Percentiles rank a stretch among this genome's conserved stretches.
These are phyloP conservation scores for Bubo scandiacus DNA, from an alignment of 2,113 vertebrate species.

Conservation along the genomic window DNA sequence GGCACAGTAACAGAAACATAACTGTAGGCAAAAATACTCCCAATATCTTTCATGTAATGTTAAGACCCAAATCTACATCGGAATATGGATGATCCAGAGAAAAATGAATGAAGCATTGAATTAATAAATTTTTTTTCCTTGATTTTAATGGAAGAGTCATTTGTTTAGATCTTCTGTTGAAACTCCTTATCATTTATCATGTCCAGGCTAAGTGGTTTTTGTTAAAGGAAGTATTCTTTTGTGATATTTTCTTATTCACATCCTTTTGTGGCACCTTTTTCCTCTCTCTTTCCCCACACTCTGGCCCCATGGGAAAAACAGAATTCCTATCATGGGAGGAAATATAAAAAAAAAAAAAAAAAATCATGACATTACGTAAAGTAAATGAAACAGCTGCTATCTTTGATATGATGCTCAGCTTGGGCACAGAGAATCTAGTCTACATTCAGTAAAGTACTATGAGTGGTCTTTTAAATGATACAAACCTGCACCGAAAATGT, in stretches of 20 bases:
- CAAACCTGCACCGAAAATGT: background rate
- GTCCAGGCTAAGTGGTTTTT: background rate
- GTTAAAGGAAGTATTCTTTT: background rate
- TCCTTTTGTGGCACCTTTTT: background rate
- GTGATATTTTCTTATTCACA: background rate
- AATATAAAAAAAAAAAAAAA: background rate
- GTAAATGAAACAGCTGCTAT: background rate
- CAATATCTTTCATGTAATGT: background rate
- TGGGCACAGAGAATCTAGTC: background rate
- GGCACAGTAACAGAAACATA: background rate
- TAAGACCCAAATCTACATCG: background rate
- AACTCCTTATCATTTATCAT: background rate
- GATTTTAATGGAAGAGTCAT: background rate
- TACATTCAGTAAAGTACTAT: background rate
- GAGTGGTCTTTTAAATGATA: background rate
- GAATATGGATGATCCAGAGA: background rate
- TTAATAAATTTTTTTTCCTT: background rate
- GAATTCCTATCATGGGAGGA: fast-evolving
- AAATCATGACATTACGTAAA: background rate
- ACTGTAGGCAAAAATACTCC: background rate
- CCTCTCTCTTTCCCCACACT: background rate
- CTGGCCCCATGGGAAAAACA: background rate
- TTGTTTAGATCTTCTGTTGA: background rate
- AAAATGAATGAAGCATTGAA: background rate
- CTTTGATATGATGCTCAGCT: background rate